Evolutionary conservation across 2,888 invertebrate genomes (phyloP), one percentile per base, ranked within the genome.

Genomic region (Eupithecia exiguata): DNA sequence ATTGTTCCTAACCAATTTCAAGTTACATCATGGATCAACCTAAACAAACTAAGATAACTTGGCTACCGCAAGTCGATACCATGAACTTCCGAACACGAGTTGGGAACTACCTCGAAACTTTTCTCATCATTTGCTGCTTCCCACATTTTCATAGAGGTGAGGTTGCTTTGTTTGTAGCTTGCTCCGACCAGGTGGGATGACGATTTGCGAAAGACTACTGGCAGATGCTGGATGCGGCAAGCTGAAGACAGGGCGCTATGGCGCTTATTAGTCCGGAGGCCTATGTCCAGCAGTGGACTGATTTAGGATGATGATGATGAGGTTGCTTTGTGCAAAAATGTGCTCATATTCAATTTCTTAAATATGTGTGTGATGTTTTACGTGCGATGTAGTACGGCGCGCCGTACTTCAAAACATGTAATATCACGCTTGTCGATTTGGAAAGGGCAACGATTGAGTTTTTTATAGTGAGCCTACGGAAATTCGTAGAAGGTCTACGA

Each of bases 401-500:
- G n/a, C n/a, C n/a, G n/a, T n/a, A n/a, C n/a, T n/a, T n/a, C n/a
- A n/a, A n/a, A n/a, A n/a, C n/a, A n/a, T 58, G 21, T 58, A 5
- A 25, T 25, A 58, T 5, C 10, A 12, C 21, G 58, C 6, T 9
- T 25, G 25, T 6, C 1, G 25, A 14, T 25, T 58, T 25, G 5
- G 25, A 12, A 21, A 21, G 21, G 21, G 12, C 14, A 58, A 5
- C 12, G 14, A 14, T 25, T 58, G 0, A 21, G 1, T 53, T 21
- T n/a, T 53, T 53, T 53, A 25, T 58, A 49, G 49, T 0, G 12
- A 12, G 53, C 12, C 53, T 53, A 53, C 21, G 12, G 10, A 35
- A 5, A 40, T 1, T 66, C 40, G 65, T 66, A 66, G 65, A 40
- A 21, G 65, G 65, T 66, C 65, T 66, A 66, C 66, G 66, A 66